Evolutionary conservation across 2,888 invertebrate genomes (phyloP).

Genomic region (Pammene fasciana): DNA sequence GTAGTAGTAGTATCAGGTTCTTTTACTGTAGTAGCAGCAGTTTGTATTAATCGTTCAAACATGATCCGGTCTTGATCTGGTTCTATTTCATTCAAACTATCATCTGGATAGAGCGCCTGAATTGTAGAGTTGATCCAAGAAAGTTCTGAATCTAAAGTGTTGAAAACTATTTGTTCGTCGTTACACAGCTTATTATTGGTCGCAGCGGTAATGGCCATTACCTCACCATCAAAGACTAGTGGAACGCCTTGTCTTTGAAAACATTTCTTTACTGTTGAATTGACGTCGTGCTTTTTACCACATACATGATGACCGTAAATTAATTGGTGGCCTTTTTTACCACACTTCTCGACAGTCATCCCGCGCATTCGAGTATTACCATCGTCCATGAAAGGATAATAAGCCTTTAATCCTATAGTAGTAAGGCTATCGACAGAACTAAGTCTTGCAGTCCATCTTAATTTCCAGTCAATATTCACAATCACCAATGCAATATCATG

Average conservation of each 20-base stretch:
- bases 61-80: neutral
- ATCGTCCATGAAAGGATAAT: conserved; percentile 21
- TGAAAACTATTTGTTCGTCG: conserved; percentile 23
- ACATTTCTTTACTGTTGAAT: conserved; percentile 5
- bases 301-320: conserved; percentile 21
- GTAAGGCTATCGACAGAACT: conserved; percentile 6
- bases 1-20: neutral
- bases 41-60: neutral
- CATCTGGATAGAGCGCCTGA: conserved; percentile 10
- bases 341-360: conserved; percentile 17
- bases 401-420: conserved; percentile 26
- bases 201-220: conserved; percentile 25
- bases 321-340: neutral
- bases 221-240: conserved; percentile 17
- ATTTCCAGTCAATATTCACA: conserved; percentile 18
- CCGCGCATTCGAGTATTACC: conserved; percentile 20
- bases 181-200: conserved; percentile 20
- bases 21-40: neutral
- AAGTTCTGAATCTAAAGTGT: conserved; percentile 10
- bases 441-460: conserved; percentile 13
- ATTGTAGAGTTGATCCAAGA: conserved; percentile 24
- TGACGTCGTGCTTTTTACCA: neutral
- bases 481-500: conserved; percentile 27
- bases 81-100: conserved; percentile 10
- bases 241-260: conserved; percentile 35